These are phyloP conservation scores for Drosophila paranaensis DNA, from an alignment of 2,888 invertebrate genomes.

Conservation along the genomic window DNA sequence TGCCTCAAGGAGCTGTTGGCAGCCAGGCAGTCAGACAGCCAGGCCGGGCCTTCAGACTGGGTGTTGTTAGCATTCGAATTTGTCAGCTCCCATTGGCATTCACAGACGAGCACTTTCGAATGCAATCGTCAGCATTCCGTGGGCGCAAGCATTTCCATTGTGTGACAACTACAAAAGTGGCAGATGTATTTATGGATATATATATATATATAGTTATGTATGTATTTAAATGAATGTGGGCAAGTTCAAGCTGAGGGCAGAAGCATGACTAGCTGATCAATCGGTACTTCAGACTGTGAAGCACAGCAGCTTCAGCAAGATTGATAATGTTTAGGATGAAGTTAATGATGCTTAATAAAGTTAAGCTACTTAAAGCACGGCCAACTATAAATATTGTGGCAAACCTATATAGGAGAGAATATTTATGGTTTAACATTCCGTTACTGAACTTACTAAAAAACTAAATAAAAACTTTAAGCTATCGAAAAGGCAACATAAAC, in stretches of 20 bases:
- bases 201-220: no score
- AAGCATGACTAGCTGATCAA: conserved; percentile 15
- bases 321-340: background rate
- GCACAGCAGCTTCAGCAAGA: conserved; percentile 8
- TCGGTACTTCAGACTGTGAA: conserved; percentile 24
- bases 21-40: background rate
- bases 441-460: no score
- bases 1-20: conserved; percentile 48
- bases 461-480: no score
- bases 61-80: conserved; percentile 62
- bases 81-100: conserved; percentile 48
- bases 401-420: no score
- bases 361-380: background rate
- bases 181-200: background rate
- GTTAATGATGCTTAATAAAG: background rate
- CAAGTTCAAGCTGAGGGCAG: conserved; percentile 25
- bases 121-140: conserved; percentile 41
- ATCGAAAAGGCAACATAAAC: no score
- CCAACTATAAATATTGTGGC: no score
- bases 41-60: conserved; percentile 13
- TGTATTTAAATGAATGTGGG: conserved; percentile 14
- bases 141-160: conserved; percentile 34
- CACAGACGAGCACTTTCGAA: conserved; percentile 49
- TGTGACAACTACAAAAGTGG: conserved; percentile 3
- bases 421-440: no score